These are phyloP conservation scores for Pitta sordida DNA, from an alignment of 2,113 vertebrate genomes.

Conservation along the genomic window DNA sequence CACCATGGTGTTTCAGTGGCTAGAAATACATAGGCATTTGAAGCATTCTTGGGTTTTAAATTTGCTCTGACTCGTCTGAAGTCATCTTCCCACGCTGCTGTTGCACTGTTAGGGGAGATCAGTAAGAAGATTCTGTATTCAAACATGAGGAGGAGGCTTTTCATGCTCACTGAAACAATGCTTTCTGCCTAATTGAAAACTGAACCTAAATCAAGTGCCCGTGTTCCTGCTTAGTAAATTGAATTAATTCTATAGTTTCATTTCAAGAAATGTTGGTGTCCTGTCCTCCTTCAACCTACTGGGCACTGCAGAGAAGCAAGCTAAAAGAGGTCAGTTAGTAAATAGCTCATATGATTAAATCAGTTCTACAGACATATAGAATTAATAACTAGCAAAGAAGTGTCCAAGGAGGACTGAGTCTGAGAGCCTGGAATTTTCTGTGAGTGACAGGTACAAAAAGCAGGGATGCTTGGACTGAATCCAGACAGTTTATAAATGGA, in stretches of 20 bases:
- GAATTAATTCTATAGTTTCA: background rate
- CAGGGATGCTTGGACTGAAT: constrained; percentile 35
- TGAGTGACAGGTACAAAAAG: constrained; percentile 1
- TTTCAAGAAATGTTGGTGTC: background rate
- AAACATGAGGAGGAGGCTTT: background rate
- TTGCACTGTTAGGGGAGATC: background rate
- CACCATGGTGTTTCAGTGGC: background rate
- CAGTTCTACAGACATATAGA: background rate
- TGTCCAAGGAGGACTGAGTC: background rate
- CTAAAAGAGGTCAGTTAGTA: background rate
- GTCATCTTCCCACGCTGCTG: background rate
- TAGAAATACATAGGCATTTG: background rate
- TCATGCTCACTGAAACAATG: background rate
- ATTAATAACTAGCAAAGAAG: constrained; percentile 39
- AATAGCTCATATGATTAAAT: background rate
- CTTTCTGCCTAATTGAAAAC: background rate
- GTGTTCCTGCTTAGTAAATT: background rate
- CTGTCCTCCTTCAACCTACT: background rate
- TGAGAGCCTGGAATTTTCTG: background rate
- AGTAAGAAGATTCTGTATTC: background rate
- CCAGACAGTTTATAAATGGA: constrained; percentile 33
- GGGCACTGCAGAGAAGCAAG: background rate
- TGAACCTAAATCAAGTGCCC: background rate
- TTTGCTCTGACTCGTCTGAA: background rate
- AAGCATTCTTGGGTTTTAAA: background rate